These are phyloP conservation scores for Eudasyphora cyanicolor DNA, from an alignment of 2,888 invertebrate genomes.

Conservation along the genomic window DNA sequence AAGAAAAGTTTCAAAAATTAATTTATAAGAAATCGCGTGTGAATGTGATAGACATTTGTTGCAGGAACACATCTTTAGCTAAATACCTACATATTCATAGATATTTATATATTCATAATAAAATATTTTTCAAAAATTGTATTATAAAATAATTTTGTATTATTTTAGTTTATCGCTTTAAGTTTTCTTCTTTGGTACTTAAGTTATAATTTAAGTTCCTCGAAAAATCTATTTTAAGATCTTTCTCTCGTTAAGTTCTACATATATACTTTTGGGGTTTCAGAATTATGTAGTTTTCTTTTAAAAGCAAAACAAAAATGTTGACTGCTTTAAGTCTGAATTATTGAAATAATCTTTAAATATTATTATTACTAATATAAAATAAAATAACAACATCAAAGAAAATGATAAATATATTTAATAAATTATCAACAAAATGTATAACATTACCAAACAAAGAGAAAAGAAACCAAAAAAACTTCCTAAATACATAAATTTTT, in stretches of 20 bases:
- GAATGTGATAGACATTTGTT: slow-evolving; percentile 14
- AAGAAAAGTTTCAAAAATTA: not conserved
- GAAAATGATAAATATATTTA: slow-evolving; percentile 13
- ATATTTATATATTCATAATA: not conserved
- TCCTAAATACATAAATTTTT: slow-evolving; percentile 29
- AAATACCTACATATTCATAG: not conserved
- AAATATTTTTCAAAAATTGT: not conserved
- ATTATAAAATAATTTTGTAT: not conserved
- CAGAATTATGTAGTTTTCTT: not conserved
- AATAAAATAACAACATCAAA: slow-evolving; percentile 7
- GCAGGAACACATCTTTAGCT: not conserved
- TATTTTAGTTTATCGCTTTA: not conserved
- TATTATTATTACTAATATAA: slow-evolving; percentile 1
- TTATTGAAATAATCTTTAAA: slow-evolving; percentile 11
- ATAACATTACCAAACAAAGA: slow-evolving; percentile 21
- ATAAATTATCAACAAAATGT: slow-evolving; percentile 33
- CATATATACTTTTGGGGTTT: slow-evolving; percentile 13
- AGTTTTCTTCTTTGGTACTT: slow-evolving; percentile 1
- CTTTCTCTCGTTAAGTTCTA: not conserved
- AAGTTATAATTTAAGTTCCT: not conserved
- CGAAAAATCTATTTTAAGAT: not conserved
- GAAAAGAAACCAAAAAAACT: slow-evolving; percentile 12
- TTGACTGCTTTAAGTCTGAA: slow-evolving; percentile 24
- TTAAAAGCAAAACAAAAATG: not conserved
- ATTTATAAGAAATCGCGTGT: not conserved